Base-by-base conservation (phyloP, 2,888 invertebrate genomes). In the Cephalotes varians region DNA sequence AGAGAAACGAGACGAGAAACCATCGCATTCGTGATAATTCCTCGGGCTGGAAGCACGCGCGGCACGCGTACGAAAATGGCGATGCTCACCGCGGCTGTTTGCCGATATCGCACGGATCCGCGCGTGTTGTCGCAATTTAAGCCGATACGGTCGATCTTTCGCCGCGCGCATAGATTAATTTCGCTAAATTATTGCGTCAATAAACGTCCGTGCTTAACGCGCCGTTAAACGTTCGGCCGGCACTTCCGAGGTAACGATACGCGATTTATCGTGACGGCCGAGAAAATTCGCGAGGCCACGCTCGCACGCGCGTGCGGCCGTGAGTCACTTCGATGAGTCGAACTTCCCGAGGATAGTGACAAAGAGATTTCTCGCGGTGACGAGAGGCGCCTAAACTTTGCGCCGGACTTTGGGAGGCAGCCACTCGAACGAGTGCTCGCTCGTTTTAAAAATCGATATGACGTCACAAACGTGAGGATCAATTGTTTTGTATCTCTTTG, bases 151-250 rank as follows among this genome's bases (percentile, higher is more conserved):
- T 60, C 81, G 82, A 81, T 34, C 83, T 73, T 67, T 58, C 71
- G 80, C 56, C 85, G 74, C 71, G 89, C 76, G 89, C 76, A 71
- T 72, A 72, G 72, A 77, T 89, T 88, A 88, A 88, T 88, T 88
- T 85, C 69, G 58, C 89, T 79, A 82, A 88, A 85, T 88, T 89
- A 89, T 81, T 87, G 79, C 87, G 85, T 85, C 87, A 87, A 88
- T 89, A 88, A 89, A 85, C 74, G 87, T 83, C 87, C 34, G 65
- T 69, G 79, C 64, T 81, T 67, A 79, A 85, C 67, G 82, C 31
- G 80, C 72, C 82, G 81, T 56, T 77, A 80, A 85, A 69, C 85
- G 85, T 71, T 62, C 76, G 85, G 54, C 76, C 87, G 81, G 81
- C 65, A 83, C 90, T 90, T 90, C 88, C 90, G 86, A 80, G 67